Conservation (phyloP, 2,888 invertebrate genomes). For the Parelbella ahira region DNA sequence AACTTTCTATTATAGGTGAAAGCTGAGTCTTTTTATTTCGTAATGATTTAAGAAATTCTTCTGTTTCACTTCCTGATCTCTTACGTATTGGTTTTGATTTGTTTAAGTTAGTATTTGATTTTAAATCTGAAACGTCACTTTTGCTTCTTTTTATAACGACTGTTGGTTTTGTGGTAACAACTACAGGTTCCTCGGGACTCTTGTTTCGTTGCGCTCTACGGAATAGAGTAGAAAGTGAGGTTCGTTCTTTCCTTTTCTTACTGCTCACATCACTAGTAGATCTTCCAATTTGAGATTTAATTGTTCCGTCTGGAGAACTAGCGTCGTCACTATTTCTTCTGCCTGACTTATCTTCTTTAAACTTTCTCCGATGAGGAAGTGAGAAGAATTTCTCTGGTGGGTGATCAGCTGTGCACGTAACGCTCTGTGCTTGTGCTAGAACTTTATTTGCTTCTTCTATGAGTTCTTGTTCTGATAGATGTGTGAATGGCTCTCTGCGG, state of each 20-base stretch:
- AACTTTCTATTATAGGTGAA: constrained; percentile 89
- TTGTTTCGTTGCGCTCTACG: constrained; percentile 80
- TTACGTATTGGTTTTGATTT: constrained; percentile 76
- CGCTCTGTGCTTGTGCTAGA: constrained; percentile 85
- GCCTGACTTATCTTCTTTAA: constrained; percentile 57
- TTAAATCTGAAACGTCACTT: constrained; percentile 84
- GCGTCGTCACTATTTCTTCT: constrained; percentile 81
- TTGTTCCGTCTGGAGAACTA: constrained; percentile 46
- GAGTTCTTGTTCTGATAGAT: constrained; percentile 85
- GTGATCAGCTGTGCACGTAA: constrained; percentile 83
- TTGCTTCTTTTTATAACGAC: constrained; percentile 80
- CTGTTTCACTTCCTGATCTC: constrained; percentile 82
- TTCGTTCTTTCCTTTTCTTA: constrained; percentile 75
- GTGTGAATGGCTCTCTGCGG: constrained; percentile 82
- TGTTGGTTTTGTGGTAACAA: constrained; percentile 63
- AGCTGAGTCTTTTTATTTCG: constrained; percentile 84
- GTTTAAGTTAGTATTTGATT: constrained; percentile 69
- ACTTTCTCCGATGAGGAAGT: constrained; percentile 82
- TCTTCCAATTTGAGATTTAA: constrained; percentile 68
- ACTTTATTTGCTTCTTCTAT: constrained; percentile 89
- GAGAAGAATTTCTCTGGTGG: constrained; percentile 85
- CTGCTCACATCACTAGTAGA: constrained; percentile 80
- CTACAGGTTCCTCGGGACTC: constrained; percentile 73
- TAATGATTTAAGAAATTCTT: constrained; percentile 77
- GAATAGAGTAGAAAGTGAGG: constrained; percentile 84